Conservation (phyloP, 2,797 vertebrate species). For the Coregonus suidteri region DNA sequence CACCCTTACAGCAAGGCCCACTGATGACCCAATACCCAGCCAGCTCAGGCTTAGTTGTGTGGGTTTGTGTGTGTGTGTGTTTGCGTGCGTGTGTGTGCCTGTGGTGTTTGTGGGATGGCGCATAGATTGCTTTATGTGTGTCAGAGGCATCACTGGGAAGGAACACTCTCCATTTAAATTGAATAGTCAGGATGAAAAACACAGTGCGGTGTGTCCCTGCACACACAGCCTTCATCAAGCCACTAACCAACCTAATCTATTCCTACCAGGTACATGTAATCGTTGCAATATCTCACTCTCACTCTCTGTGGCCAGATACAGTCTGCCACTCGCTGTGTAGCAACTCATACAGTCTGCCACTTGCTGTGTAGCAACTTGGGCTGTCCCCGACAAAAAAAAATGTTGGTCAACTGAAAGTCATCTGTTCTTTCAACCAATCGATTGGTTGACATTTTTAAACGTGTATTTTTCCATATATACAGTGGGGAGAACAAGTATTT, state of each 20-base stretch:
- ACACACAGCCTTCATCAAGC: background rate
- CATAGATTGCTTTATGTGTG: background rate
- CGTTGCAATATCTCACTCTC: background rate
- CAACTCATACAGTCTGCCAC: too few relatives aligned
- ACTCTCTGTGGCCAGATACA: background rate
- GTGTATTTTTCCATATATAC: too few relatives aligned
- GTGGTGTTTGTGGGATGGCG: background rate
- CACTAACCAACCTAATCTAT: background rate
- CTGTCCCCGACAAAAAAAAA: too few relatives aligned
- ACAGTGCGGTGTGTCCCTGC: background rate
- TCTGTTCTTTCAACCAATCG: too few relatives aligned
- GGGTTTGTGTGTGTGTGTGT: background rate
- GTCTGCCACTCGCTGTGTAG: accelerated
- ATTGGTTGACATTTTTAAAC: too few relatives aligned
- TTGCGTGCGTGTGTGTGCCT: background rate
- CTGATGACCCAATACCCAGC: background rate
- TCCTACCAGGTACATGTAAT: background rate
- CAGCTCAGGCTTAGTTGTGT: background rate
- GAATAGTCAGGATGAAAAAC: background rate
- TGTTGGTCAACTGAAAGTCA: too few relatives aligned
- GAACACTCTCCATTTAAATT: background rate
- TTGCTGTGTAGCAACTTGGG: too few relatives aligned
- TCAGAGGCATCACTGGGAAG: background rate
- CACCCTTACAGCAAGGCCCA: background rate
- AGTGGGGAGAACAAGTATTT: too few relatives aligned